Evolutionary conservation across 2,113 vertebrate genomes (phyloP), one percentile per base, ranked within the genome.

Genomic region (Falcunculus frontatus): DNA sequence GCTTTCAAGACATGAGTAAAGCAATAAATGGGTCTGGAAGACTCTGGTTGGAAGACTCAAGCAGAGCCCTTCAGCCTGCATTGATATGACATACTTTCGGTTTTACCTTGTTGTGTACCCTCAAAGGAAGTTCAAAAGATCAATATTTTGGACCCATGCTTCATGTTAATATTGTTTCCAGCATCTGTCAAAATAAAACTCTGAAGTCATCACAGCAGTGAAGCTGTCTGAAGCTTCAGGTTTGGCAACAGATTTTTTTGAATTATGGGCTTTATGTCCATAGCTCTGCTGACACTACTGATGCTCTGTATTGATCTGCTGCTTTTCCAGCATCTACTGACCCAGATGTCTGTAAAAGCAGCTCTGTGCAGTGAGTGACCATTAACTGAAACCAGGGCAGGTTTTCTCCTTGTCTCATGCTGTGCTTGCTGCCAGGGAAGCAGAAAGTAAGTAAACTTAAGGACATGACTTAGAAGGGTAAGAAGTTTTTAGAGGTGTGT

Each of bases 401-500:
- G 13, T 53, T 74, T 82, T 26, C 33, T 57, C 37, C 46, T 49
- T 32, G 22, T 9, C 26, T 72, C 30, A 26, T 11, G 19, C 67
- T 67, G 37, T 55, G 64, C 5, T 0, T 7, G 29, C 32, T 84
- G 50, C 60, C 32, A 16, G 2, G 3, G 32, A 42, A 74, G 23
- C 26, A 78, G 33, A 42, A 90, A 63, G 26, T 14, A 37, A 41
- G 17, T 9, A 17, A 74, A 76, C 18, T 30, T 13, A 39, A 44
- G 13, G 23, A 44, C 1, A 6, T 2, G 5, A 18, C 13, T 49
- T 22, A 37, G 42, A 35, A 47, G 42, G 41, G 8, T 26, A 35
- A 55, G 20, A 59, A 18, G 13, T 4, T 70, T 68, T 55, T 3
- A 57, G 11, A 50, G n/a, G 35, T 0, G 0, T 1, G 1, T 15